These are phyloP conservation scores for Acanthosepion esculentum DNA, from an alignment of 2,888 invertebrate species.

Conservation along the genomic window DNA sequence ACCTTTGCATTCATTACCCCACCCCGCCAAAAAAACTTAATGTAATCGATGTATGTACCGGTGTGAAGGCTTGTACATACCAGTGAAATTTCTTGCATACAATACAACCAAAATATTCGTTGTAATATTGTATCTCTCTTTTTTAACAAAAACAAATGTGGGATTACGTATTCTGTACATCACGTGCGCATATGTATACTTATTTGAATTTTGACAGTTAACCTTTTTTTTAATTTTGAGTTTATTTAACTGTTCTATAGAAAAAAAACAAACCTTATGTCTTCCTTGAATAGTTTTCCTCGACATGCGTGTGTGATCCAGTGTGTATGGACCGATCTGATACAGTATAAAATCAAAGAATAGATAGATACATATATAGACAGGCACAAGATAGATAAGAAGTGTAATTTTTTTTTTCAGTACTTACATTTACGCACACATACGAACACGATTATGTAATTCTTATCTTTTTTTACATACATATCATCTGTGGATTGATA, in stretches of 20 bases:
- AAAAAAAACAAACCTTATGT: background rate
- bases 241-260: background rate
- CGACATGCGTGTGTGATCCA: conserved; percentile 1
- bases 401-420: background rate
- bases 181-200: background rate
- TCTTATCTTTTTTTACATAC: background rate
- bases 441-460: background rate
- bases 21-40: background rate
- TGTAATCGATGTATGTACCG: background rate
- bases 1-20: background rate
- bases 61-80: background rate
- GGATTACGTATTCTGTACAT: background rate
- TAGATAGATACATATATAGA: background rate
- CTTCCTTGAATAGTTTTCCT: background rate
- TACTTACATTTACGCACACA: background rate
- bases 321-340: background rate
- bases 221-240: background rate
- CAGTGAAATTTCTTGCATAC: background rate
- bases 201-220: background rate
- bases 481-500: background rate
- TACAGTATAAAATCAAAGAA: conserved; percentile 24
- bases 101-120: background rate
- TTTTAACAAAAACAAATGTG: background rate
- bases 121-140: background rate
- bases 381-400: conserved; percentile 12